Base-by-base conservation (phyloP, 2,113 vertebrate genomes). In the Periophthalmodon schlosseri region DNA sequence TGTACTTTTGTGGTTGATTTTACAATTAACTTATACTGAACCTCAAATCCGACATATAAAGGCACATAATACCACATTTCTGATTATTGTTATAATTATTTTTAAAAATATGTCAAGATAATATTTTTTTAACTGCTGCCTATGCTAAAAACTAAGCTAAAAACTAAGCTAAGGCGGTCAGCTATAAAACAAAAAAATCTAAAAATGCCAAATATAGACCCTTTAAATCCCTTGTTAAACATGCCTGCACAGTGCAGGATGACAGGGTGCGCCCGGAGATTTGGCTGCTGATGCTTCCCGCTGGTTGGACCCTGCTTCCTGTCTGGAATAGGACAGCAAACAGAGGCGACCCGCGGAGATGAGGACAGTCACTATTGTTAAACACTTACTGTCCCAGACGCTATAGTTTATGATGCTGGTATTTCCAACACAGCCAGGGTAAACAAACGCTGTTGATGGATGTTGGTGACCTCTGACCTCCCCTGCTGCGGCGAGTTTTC, bases 281-380 rank as follows among this genome's bases (percentile, higher is more conserved):
- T 83, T 5, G 63, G n/a, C 6, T 63, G 73, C 67, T 73, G 80
- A 76, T 46, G 72, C 79, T 87, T 85, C 84, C 88, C 81, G 74
- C 74, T 75, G 67, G 81, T 72, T 74, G 23, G 69, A 79, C 75
- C 70, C 44, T 74, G 50, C 0, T 87, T 88, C 83, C 80, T 87
- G 71, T 68, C 68, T 69, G 14, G 67, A 47, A 73, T 68, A 69
- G 72, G 69, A 78, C 83, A 73, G 81, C 73, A 76, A 88, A 87
- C 76, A 74, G 49, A 75, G 66, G 72, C 83, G 80, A 84, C 60
- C 71, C 21, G 65, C 54, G 20, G 57, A 80, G 23, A 78, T 71
- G 64, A 46, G 71, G 69, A 57, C 47, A 24, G 49, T 68, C 69
- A 66, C 65, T 76, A 70, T 84, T 85, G 72, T 83, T 76, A 58